Percentiles rank a stretch among this genome's conserved stretches.
These are phyloP conservation scores for Sycophila texana DNA, from an alignment of 2,888 invertebrate genomes.

Conservation along the genomic window DNA sequence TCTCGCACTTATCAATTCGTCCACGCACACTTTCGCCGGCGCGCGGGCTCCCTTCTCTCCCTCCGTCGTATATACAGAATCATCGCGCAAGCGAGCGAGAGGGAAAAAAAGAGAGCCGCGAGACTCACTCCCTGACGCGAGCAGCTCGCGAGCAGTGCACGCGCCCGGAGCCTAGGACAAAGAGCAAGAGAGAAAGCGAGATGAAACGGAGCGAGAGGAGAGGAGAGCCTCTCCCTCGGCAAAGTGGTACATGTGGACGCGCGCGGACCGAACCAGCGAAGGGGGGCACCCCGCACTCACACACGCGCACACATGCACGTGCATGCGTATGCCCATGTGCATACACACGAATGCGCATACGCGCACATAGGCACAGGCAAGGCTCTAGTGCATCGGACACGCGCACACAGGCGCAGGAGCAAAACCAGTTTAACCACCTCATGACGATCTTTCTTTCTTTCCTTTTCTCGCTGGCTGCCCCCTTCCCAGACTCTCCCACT, in stretches of 20 bases:
- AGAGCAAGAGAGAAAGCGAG: conserved; percentile 45
- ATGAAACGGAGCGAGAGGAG: conserved; percentile 9
- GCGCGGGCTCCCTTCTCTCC: conserved; percentile 44
- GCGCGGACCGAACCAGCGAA: conserved; percentile 31
- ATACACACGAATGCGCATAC: no score
- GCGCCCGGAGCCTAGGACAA: conserved; percentile 52
- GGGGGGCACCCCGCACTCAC: conserved; percentile 51
- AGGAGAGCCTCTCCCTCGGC: conserved; percentile 55
- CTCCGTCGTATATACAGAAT: conserved; percentile 50
- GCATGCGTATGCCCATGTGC: not conserved
- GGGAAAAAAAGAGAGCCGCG: conserved; percentile 13
- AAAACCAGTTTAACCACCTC: conserved; percentile 76
- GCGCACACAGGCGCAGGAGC: conserved; percentile 65
- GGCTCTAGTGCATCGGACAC: conserved; percentile 39
- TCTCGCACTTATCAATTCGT: conserved; percentile 39
- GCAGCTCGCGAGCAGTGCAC: conserved; percentile 36
- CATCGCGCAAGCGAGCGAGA: conserved; percentile 17
- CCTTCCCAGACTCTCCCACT: conserved; percentile 4
- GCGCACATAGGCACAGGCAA: no score
- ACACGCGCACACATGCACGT: conserved; percentile 16
- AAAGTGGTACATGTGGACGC: conserved; percentile 49
- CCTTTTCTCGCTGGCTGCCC: conserved; percentile 54
- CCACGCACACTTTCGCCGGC: conserved; percentile 41
- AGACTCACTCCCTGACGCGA: conserved; percentile 40
- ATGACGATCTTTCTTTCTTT: conserved; percentile 74